Evolutionary conservation across 1,140 invertebrate genomes (phyloP).

Genomic region (Kradibia gibbosae): DNA sequence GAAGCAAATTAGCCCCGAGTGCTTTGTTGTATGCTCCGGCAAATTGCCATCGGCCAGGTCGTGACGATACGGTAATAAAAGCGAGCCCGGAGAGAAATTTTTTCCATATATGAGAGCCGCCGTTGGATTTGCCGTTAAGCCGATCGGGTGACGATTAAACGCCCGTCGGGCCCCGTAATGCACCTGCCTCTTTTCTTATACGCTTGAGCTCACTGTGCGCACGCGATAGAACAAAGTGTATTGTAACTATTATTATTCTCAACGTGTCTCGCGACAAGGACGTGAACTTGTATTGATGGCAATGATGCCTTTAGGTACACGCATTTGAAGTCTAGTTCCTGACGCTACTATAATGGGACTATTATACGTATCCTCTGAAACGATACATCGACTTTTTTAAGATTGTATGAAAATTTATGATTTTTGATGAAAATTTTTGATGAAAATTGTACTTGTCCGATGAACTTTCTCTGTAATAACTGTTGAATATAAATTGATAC

Average conservation of each 20-base stretch:
- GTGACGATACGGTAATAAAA: background rate
- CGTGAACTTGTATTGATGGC: background rate
- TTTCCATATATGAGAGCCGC: background rate
- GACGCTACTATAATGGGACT: too few species aligned
- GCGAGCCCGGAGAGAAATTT: background rate
- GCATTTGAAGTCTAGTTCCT: background rate
- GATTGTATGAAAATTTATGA: too few species aligned
- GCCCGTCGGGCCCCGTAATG: background rate
- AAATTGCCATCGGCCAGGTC: background rate
- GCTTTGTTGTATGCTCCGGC: background rate
- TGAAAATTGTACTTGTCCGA: background rate
- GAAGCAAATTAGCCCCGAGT: background rate
- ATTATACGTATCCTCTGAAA: too few species aligned
- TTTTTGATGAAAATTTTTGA: background rate
- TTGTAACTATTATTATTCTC: background rate
- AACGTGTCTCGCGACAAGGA: background rate
- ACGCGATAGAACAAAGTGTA: background rate
- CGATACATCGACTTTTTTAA: too few species aligned
- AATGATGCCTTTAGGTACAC: background rate
- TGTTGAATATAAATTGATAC: background rate
- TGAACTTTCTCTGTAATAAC: conserved; percentile 1
- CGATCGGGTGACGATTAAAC: conserved; percentile 48
- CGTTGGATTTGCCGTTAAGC: conserved; percentile 47
- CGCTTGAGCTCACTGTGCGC: background rate
- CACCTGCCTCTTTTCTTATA: conserved; percentile 30